These are phyloP conservation scores for Danaus chrysippus DNA, from an alignment of 2,888 invertebrate genomes.

Conservation along the genomic window DNA sequence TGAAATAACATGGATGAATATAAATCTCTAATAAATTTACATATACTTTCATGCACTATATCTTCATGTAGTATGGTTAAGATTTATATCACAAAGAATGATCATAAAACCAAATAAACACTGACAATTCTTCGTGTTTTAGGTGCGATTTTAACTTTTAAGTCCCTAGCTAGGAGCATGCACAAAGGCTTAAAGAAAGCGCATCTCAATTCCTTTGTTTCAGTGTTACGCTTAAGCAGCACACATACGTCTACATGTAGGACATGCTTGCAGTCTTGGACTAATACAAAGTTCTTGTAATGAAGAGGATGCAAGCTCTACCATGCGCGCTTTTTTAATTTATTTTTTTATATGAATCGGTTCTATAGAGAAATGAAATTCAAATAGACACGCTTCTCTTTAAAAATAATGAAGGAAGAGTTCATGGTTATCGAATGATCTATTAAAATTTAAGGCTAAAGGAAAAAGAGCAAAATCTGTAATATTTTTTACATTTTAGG, in stretches of 20 bases:
- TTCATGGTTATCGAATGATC: too few relatives aligned
- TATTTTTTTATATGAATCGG: too few relatives aligned
- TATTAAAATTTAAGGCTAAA: too few relatives aligned
- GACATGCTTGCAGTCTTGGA: constrained; percentile 29
- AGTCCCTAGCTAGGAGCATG: constrained; percentile 8
- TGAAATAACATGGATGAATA: too few relatives aligned
- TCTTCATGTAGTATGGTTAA: too few relatives aligned
- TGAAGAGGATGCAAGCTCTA: constrained; percentile 33
- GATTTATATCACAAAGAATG: background rate
- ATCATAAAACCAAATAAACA: background rate
- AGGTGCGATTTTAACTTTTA: background rate
- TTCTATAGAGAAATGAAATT: background rate
- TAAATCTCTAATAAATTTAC: too few relatives aligned
- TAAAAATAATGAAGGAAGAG: too few relatives aligned
- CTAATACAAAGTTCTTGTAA: constrained; percentile 32
- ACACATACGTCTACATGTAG: constrained; percentile 25
- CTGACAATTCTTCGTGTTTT: background rate
- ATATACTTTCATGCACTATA: too few relatives aligned
- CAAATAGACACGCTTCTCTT: background rate
- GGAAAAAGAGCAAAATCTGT: too few relatives aligned
- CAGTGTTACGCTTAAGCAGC: constrained; percentile 19
- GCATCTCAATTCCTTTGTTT: constrained; percentile 21
- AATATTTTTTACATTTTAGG: too few relatives aligned
- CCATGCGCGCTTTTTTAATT: constrained; percentile 33
- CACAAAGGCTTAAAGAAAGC: constrained; percentile 13